Evolutionary conservation across 2,113 vertebrate species (phyloP).

Genomic region (Pogona vitticeps): DNA sequence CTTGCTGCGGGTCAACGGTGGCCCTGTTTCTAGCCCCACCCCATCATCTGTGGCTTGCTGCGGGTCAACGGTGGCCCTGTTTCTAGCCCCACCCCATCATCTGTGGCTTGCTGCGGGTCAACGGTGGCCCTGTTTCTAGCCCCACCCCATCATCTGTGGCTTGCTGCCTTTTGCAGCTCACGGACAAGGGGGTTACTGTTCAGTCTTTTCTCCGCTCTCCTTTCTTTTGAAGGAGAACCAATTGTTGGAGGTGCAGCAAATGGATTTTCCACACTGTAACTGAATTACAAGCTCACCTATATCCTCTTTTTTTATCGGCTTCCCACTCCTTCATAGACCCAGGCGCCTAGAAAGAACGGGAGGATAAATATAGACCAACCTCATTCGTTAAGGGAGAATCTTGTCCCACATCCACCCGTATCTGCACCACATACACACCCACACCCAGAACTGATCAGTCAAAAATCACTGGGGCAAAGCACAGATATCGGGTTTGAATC

Average conservation of each 20-base stretch:
- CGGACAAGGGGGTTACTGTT: neutral
- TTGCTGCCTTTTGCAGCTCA: rapidly evolving
- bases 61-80: too few species aligned
- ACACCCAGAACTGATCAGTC: neutral
- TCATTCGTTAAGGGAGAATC: neutral
- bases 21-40: too few species aligned
- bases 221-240: slow-evolving; percentile 51
- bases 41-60: too few species aligned
- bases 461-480: too few species aligned
- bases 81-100: too few species aligned
- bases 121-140: neutral
- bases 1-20: too few species aligned
- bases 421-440: neutral
- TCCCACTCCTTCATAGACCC: neutral
- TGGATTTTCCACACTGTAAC: slow-evolving; percentile 52
- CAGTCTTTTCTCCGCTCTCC: rapidly evolving
- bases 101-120: too few species aligned
- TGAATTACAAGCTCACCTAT: slow-evolving; percentile 66
- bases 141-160: neutral
- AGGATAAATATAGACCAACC: neutral
- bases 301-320: neutral
- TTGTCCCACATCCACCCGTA: too few species aligned
- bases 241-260: slow-evolving; percentile 48
- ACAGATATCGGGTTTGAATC: neutral
- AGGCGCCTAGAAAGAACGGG: neutral